These are phyloP conservation scores for Tauraco hartlaubi DNA, from an alignment of 2,797 vertebrate species.

Conservation along the genomic window DNA sequence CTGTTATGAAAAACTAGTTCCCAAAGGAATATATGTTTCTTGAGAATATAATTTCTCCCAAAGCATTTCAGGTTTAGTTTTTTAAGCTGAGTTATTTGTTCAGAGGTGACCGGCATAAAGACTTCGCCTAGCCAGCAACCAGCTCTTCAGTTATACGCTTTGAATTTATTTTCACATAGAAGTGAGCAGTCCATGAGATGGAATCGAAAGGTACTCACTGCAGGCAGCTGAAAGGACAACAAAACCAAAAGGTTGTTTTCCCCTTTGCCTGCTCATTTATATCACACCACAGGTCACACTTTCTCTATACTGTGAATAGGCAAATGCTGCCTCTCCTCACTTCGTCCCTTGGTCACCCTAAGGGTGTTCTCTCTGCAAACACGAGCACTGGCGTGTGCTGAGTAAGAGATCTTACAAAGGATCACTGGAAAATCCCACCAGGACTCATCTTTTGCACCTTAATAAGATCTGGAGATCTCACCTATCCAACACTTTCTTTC, in stretches of 20 bases:
- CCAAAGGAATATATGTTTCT: background rate
- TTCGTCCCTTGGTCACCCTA: background rate
- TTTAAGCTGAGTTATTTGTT: background rate
- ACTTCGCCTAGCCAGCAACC: background rate
- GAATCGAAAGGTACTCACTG: background rate
- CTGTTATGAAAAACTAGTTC: background rate
- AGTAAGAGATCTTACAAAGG: background rate
- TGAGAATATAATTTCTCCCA: background rate
- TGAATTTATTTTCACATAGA: background rate
- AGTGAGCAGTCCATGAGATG: background rate
- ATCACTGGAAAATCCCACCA: background rate
- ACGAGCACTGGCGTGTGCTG: rapidly evolving
- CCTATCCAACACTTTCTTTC: background rate
- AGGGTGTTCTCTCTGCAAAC: background rate
- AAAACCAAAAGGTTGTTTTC: background rate
- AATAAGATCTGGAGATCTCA: background rate
- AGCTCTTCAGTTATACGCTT: background rate
- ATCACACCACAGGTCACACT: background rate
- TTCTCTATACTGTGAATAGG: background rate
- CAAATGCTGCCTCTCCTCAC: background rate
- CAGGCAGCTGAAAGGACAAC: background rate
- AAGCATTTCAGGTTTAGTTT: background rate
- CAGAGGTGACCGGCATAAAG: background rate
- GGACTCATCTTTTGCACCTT: background rate
- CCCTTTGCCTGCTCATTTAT: background rate